Conservation (phyloP, 2,888 invertebrate genomes). For the Euzetes globulus region DNA sequence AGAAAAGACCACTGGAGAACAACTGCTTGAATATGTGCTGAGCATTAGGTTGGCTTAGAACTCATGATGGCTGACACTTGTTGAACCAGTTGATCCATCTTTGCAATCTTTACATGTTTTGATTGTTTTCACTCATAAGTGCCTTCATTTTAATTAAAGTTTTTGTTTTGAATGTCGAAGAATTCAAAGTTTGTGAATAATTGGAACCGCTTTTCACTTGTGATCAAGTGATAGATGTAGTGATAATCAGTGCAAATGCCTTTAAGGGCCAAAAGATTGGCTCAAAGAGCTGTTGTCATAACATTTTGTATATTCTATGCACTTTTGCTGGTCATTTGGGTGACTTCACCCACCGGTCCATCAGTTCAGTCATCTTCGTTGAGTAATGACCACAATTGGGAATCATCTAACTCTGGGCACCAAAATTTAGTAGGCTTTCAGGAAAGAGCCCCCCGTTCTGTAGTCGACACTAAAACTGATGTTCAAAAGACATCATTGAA, state of each 20-base stretch:
- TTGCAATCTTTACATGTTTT: neutral
- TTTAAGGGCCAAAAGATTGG: constrained; percentile 7
- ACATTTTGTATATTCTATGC: constrained; percentile 11
- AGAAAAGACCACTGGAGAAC: neutral
- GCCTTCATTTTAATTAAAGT: neutral
- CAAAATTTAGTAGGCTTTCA: constrained; percentile 13
- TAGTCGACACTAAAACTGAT: neutral
- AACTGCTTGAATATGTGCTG: neutral
- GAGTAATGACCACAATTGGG: neutral
- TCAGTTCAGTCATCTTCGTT: neutral
- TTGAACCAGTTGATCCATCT: neutral
- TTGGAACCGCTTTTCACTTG: neutral
- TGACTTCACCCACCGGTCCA: neutral
- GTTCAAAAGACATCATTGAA: neutral
- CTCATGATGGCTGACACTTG: constrained; percentile 14
- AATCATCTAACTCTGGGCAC: neutral
- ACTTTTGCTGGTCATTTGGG: constrained; percentile 10
- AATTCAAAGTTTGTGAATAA: neutral
- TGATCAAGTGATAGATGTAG: neutral
- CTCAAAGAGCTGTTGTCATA: constrained; percentile 5
- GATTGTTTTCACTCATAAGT: neutral
- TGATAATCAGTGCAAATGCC: neutral
- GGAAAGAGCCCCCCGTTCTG: constrained; percentile 27
- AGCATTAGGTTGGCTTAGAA: neutral
- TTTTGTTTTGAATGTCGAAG: neutral